Conservation (phyloP, 2,797 vertebrate genomes). For the Antennarius maculatus region DNA sequence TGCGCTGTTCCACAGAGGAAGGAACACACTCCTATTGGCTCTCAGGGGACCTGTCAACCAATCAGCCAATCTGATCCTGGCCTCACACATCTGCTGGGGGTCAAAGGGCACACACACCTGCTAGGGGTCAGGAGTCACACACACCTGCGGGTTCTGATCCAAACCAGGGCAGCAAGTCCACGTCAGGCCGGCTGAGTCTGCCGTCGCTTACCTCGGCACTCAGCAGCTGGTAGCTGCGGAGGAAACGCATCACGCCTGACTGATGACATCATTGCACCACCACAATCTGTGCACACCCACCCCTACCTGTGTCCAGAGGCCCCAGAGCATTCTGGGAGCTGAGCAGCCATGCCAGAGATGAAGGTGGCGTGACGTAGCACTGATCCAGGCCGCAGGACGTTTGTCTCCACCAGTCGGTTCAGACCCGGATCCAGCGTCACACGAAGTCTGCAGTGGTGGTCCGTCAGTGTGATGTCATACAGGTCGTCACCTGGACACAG, state of each 20-base stretch:
- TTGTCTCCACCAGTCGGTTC: slow-evolving; percentile 70
- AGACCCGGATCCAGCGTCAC: slow-evolving; percentile 77
- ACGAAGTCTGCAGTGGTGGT: slow-evolving; percentile 74
- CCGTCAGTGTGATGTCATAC: slow-evolving; percentile 76
- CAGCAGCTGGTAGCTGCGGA: slow-evolving; percentile 62
- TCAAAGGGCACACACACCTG: slow-evolving; percentile 19
- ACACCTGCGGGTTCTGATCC: slow-evolving; percentile 41
- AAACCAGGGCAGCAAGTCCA: slow-evolving; percentile 73
- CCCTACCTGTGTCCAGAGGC: slow-evolving; percentile 13
- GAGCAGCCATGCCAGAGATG: slow-evolving; percentile 34
- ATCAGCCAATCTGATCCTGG: background rate
- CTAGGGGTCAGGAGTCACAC: background rate
- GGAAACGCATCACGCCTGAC: background rate
- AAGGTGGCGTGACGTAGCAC: slow-evolving; percentile 59
- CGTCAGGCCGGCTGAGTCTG: background rate
- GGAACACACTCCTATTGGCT: slow-evolving; percentile 74
- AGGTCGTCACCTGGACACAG: slow-evolving; percentile 63
- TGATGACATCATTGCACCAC: rapidly evolving
- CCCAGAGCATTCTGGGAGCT: slow-evolving; percentile 33
- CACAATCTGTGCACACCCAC: slow-evolving; percentile 15
- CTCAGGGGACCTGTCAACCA: slow-evolving; percentile 57
- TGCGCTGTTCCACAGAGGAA: slow-evolving; percentile 80
- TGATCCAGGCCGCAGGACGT: slow-evolving; percentile 58
- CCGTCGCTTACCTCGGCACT: slow-evolving; percentile 39
- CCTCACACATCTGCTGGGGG: background rate